Evolutionary conservation across 2,888 invertebrate species (phyloP).

Genomic region (Notocelia uddmanniana): DNA sequence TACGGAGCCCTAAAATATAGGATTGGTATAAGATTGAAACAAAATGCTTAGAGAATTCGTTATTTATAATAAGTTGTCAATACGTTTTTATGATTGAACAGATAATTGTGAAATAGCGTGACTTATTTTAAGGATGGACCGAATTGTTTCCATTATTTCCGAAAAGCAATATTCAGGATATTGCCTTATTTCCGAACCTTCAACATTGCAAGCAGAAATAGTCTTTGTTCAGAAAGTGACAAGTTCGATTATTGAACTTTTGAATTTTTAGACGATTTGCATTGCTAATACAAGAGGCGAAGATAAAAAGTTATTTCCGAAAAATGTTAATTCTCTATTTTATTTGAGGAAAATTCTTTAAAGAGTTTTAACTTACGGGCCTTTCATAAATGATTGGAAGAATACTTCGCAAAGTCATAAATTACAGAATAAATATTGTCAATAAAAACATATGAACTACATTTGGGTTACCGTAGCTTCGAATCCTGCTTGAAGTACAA

Average conservation of each 20-base stretch:
- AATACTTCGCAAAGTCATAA: background rate
- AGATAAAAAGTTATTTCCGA: conserved; percentile 20
- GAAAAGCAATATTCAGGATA: conserved; percentile 5
- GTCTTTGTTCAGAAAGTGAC: background rate
- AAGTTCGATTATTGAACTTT: background rate
- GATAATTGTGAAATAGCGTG: background rate
- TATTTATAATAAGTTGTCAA: no score
- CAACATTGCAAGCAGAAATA: background rate
- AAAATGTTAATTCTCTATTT: conserved; percentile 9
- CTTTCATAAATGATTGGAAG: background rate
- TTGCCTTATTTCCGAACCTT: background rate
- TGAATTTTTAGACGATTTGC: conserved; percentile 7
- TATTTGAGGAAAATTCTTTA: background rate
- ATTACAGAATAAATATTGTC: no score
- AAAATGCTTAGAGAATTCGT: no score
- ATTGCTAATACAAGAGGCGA: conserved; percentile 2
- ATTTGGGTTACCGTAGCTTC: no score
- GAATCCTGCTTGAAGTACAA: no score
- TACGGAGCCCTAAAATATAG: no score
- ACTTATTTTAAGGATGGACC: background rate
- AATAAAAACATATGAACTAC: no score
- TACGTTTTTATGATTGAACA: background rate
- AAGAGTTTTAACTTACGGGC: background rate
- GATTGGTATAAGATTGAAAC: no score
- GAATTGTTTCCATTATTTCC: background rate